Evolutionary conservation across 1,140 invertebrate species (phyloP).

Genomic region (Zeugodacus cucurbitae): DNA sequence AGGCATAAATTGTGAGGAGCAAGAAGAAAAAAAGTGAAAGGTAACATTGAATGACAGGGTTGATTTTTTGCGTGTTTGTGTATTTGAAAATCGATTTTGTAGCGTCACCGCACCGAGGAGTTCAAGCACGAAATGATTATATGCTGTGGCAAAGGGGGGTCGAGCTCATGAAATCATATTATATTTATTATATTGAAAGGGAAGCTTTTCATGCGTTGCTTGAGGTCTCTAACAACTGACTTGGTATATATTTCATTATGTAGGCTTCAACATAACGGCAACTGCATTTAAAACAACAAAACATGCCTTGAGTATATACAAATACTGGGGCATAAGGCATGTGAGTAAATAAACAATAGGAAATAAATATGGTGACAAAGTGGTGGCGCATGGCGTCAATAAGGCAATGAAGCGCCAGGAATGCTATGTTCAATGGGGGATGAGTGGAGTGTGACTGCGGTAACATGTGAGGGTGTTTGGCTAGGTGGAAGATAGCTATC

Average conservation of each 20-base stretch:
- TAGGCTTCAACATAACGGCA: not conserved
- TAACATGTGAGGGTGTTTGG: not conserved
- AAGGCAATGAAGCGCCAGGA: not conserved
- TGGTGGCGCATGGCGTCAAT: conserved; percentile 7
- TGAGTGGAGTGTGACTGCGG: not conserved
- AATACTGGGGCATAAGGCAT: not conserved
- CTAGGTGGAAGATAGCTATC: no score
- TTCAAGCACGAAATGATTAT: conserved; percentile 7
- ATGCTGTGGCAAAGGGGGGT: not conserved
- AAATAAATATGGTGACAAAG: conserved; percentile 23
- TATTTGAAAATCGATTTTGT: not conserved
- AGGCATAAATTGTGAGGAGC: not conserved
- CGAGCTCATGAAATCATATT: not conserved
- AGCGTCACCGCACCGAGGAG: not conserved
- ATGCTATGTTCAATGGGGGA: not conserved
- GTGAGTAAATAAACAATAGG: not conserved
- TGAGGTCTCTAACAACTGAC: not conserved
- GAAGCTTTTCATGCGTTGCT: not conserved
- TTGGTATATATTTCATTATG: no score
- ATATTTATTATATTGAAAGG: not conserved
- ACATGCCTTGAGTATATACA: not conserved
- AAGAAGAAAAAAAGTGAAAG: not conserved
- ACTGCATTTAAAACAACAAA: not conserved
- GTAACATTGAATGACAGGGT: not conserved
- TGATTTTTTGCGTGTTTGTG: conserved; percentile 15